Evolutionary conservation across 2,888 invertebrate genomes (phyloP), one percentile per base, ranked within the genome.

Genomic region (Cosmopolites sordidus): DNA sequence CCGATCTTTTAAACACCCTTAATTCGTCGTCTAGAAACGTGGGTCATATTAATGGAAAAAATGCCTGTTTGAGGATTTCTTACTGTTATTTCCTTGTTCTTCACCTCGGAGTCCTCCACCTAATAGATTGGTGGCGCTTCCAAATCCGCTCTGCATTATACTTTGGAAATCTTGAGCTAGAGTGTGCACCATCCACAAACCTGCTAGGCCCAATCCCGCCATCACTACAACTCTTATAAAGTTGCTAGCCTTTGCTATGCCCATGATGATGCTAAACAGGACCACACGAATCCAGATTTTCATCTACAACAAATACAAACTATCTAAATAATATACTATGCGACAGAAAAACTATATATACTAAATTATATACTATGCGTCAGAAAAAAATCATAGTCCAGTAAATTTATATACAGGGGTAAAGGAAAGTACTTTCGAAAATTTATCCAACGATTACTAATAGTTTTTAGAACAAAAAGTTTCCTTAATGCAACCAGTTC

Each of bases 161-260:
- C 68, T 69, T 56, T 68, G 69, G 61, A 71, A 76, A 61, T 76
- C 76, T 60, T 73, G 71, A 2, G 75, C 76, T 33, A 77, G 63
- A 37, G 69, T 69, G 49, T 77, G 76, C 29, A 76, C 62, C 72
- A 77, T 71, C 72, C 74, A 78, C 56, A 78, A 60, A 9, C 77
- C 77, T 11, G 71, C 73, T 46, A 78, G 64, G 11, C 77, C 77
- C 48, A 75, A 61, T 9, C 68, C 69, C 6, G 74, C 74, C 51
- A 77, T 59, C 30, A 77, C 58, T 9, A 74, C 67, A 30, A 76
- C 50, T 56, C 70, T 67, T 30, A 76, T 66, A 58, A 75, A 70
- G 60, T 73, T 72, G 22, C 72, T 64, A 37, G 73, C 72, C 62
- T 72, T 74, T 12, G 67, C 67, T 14, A 70, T 50, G 15, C 72